A percentile compares a stretch with the other conserved stretches of the same genome.
Evolutionary conservation across 2,888 invertebrate species (phyloP).

Genomic region (Biston betularia): DNA sequence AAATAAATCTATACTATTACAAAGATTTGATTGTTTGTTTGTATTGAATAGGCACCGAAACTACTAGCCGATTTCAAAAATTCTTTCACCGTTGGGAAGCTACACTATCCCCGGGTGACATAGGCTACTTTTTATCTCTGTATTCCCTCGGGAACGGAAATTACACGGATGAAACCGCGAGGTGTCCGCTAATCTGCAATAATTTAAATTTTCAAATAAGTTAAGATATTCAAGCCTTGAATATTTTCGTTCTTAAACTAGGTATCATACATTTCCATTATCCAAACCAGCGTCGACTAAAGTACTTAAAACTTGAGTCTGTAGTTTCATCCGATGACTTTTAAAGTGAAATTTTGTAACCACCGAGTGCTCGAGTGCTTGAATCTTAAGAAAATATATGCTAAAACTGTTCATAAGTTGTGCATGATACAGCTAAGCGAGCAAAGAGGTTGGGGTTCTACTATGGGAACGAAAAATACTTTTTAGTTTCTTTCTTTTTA

Average conservation of each 20-base stretch:
- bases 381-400: conserved; percentile 50
- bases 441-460: conserved; percentile 31
- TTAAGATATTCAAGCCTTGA: conserved; percentile 11
- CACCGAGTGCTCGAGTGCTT: conserved; percentile 34
- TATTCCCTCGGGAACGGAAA: too few species aligned
- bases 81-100: too few species aligned
- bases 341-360: conserved; percentile 45
- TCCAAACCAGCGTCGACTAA: conserved; percentile 25
- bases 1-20: too few species aligned
- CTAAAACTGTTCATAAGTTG: conserved; percentile 53
- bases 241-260: conserved; percentile 11
- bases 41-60: too few species aligned
- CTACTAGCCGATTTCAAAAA: too few species aligned
- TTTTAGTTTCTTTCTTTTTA: too few species aligned
- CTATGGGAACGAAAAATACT: conserved; percentile 2
- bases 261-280: conserved; percentile 25
- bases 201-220: conserved; percentile 1
- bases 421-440: conserved; percentile 47
- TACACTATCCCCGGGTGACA: too few species aligned
- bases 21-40: too few species aligned
- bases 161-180: too few species aligned
- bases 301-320: conserved; percentile 34
- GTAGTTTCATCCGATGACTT: conserved; percentile 39
- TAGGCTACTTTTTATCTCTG: too few species aligned
- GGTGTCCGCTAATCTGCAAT: conserved; percentile 2